Percentiles rank a stretch among this genome's conserved stretches.
Evolutionary conservation across 2,888 invertebrate genomes (phyloP).

Genomic region (Amphiduros pacificus): DNA sequence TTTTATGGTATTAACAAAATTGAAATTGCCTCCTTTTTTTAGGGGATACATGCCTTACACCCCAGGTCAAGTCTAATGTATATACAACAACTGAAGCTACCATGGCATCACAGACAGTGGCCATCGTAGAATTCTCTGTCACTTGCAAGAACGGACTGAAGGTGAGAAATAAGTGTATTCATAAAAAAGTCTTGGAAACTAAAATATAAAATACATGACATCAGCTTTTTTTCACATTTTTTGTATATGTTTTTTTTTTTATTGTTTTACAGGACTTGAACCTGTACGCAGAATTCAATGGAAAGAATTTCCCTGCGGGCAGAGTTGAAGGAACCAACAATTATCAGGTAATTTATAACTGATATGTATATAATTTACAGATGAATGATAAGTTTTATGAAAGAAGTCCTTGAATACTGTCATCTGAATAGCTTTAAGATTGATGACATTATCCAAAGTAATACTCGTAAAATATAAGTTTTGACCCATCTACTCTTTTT

Average conservation of each 20-base stretch:
- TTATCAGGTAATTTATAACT: constrained; percentile 66
- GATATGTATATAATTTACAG: no score
- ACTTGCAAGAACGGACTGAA: constrained; percentile 68
- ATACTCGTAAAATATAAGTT: no score
- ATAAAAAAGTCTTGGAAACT: neutral
- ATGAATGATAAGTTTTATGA: no score
- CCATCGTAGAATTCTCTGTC: constrained; percentile 85
- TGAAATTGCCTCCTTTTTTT: no score
- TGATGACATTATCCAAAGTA: no score
- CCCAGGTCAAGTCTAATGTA: constrained; percentile 67
- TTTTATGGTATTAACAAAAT: no score
- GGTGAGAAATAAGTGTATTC: constrained; percentile 51
- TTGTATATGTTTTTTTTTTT: constrained; percentile 21
- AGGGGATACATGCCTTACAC: constrained; percentile 59
- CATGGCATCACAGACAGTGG: constrained; percentile 85
- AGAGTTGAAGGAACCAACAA: constrained; percentile 73
- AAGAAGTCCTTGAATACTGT: no score
- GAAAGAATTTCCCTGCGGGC: constrained; percentile 82
- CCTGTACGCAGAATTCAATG: constrained; percentile 86
- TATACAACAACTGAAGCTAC: constrained; percentile 93
- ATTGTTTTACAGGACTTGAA: constrained; percentile 66
- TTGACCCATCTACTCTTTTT: no score
- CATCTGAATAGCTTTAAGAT: no score
- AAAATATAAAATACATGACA: neutral
- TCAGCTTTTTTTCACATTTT: neutral